Evolutionary conservation across 2,797 vertebrate species (phyloP), one percentile per base, ranked within the genome.

Genomic region (Kryptopterus vitreolus): DNA sequence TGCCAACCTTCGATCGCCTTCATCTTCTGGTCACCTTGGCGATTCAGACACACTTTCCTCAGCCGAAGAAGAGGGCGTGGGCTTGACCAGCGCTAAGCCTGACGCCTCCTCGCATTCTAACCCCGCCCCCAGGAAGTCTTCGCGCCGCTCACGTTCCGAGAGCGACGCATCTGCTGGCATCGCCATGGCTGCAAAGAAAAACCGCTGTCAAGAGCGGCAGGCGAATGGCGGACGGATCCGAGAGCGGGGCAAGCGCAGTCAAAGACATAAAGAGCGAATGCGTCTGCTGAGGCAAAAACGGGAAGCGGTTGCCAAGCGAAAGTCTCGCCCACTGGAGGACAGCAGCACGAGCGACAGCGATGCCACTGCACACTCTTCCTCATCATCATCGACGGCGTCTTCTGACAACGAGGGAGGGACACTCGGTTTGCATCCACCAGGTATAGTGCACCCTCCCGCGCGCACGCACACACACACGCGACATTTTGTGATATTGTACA

Each of bases 341-440:
- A 99, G 97, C 94, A 99, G 97, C 92, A 99, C 97, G 68, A 99
- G 98, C 43, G 98, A 99, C 88, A 99, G 97, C 81, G 97, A 99
- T 93, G 95, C 98, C 89, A 99, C 98, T 1, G 98, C 97, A 84
- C 96, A 98, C 91, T 98, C 98, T 2, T 95, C 88, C 88, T 93
- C 92, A 90, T 93, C 91, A 73, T 93, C 94, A 24, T 94, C 88
- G 88, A 91, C 92, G 88, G 92, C 90, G 81, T 94, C 94, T 15
- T 94, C 94, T 8, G 94, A 94, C 38, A 95, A 96, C 2, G 96
- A 96, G 0, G 95, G 96, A 0, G 96, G 98, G 95, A 96, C 96
- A 94, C 96, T 97, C 95, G 96, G 96, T 92, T 95, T 96, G 85
- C 96, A 98, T 93, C 96, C 97, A 94, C 95, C 97, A 98, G 98